Percentiles rank a stretch among this genome's conserved stretches.
phyloP scores from a whole-genome alignment of 2,888 invertebrate genomes.

The Metalampra italica region DNA sequence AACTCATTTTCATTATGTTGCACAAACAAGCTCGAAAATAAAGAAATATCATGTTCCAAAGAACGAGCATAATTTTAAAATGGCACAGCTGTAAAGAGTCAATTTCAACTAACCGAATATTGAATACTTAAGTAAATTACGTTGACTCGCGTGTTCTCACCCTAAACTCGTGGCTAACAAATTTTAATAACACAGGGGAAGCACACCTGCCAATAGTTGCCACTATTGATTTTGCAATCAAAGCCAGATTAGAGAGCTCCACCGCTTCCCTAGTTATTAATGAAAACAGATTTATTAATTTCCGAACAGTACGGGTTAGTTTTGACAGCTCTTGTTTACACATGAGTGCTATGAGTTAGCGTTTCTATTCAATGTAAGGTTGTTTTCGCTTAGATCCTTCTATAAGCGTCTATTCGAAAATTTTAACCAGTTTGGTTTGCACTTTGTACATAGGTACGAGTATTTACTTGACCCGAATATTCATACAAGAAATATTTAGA shows the following conservation, averaged over 20 bases:
- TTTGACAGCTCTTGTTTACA: conserved; percentile 6
- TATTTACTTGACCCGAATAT: too few relatives aligned
- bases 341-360: not conserved
- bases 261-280: conserved; percentile 38
- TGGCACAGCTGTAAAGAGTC: not conserved
- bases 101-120: conserved; percentile 38
- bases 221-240: conserved; percentile 73
- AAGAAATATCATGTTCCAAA: not conserved
- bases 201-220: conserved; percentile 60
- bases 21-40: not conserved
- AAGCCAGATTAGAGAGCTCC: conserved; percentile 55
- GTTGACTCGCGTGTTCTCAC: conserved; percentile 47
- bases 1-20: too few relatives aligned
- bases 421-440: too few relatives aligned
- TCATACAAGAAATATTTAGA: too few relatives aligned
- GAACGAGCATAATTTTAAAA: too few relatives aligned
- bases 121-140: conserved; percentile 44
- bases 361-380: not conserved
- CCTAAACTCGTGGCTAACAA: conserved; percentile 39
- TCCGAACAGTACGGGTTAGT: conserved; percentile 17
- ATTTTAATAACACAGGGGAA: conserved; percentile 56
- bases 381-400: not conserved
- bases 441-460: too few relatives aligned
- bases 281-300: conserved; percentile 50
- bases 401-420: too few relatives aligned